phyloP scores from a whole-genome alignment of 2,797 vertebrate species.

The Danio jaintianensis region DNA sequence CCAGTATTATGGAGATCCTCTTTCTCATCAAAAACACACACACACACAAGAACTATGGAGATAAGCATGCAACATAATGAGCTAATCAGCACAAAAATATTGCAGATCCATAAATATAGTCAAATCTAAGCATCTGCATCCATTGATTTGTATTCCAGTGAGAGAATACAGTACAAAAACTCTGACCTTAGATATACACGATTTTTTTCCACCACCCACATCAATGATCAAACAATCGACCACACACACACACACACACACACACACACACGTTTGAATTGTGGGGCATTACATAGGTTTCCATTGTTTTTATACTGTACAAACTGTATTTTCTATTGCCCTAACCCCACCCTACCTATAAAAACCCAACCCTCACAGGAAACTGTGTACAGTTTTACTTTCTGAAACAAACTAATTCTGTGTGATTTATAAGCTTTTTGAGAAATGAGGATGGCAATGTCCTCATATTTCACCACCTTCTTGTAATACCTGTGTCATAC shows the following conservation, averaged over 20 bases:
- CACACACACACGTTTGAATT: too few species aligned
- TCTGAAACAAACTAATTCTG: too few species aligned
- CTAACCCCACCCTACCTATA: too few species aligned
- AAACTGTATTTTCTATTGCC: too few species aligned
- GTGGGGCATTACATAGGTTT: too few species aligned
- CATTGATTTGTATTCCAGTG: slow-evolving; percentile 21
- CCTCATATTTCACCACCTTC: too few species aligned
- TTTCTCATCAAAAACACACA: slow-evolving; percentile 43
- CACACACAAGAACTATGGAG: slow-evolving; percentile 3
- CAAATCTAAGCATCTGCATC: background rate
- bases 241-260: background rate
- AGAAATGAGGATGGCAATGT: too few species aligned
- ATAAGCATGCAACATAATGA: slow-evolving; percentile 62
- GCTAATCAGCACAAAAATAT: slow-evolving; percentile 57
- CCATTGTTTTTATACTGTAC: too few species aligned
- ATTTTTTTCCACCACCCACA: background rate
- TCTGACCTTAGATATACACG: slow-evolving; percentile 6
- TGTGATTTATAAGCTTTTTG: too few species aligned
- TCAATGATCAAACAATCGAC: background rate
- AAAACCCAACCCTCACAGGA: too few species aligned
- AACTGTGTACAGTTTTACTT: too few species aligned
- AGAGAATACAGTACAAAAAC: background rate
- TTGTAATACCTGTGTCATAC: too few species aligned
- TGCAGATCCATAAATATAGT: slow-evolving; percentile 9
- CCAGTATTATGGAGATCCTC: slow-evolving; percentile 29